Evolutionary conservation across 2,888 invertebrate species (phyloP).

Genomic region (Galerucella pusilla): DNA sequence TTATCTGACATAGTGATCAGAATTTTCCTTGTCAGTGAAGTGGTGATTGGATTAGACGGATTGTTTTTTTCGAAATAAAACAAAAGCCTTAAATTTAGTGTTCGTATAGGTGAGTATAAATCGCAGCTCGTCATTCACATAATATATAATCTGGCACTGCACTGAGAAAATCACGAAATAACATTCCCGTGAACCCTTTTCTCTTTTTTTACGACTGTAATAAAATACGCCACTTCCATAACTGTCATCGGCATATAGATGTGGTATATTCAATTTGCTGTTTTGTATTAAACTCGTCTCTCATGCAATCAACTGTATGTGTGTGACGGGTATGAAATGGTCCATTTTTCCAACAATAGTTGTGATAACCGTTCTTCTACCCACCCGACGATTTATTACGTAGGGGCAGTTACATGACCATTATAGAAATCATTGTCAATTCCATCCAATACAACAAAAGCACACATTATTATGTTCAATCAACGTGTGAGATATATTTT

Average conservation of each 20-base stretch:
- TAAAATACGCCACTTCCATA: neutral
- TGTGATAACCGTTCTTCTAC: neutral
- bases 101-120: too few species aligned
- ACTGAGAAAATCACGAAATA: neutral
- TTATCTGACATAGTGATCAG: too few species aligned
- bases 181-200: neutral
- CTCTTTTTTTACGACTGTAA: neutral
- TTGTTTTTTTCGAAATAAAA: too few species aligned
- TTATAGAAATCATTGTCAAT: neutral
- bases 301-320: neutral
- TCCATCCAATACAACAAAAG: neutral
- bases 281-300: neutral
- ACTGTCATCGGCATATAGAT: neutral
- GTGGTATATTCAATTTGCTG: neutral
- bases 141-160: neutral
- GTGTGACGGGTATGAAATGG: neutral
- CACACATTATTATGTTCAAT: neutral
- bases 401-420: neutral
- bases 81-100: too few species aligned
- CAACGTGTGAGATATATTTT: neutral
- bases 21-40: too few species aligned
- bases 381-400: neutral
- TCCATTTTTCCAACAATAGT: neutral
- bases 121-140: too few species aligned
- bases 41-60: too few species aligned